These are phyloP conservation scores for Neosilurus hyrtlii DNA, from an alignment of 2,797 vertebrate species.

Conservation along the genomic window DNA sequence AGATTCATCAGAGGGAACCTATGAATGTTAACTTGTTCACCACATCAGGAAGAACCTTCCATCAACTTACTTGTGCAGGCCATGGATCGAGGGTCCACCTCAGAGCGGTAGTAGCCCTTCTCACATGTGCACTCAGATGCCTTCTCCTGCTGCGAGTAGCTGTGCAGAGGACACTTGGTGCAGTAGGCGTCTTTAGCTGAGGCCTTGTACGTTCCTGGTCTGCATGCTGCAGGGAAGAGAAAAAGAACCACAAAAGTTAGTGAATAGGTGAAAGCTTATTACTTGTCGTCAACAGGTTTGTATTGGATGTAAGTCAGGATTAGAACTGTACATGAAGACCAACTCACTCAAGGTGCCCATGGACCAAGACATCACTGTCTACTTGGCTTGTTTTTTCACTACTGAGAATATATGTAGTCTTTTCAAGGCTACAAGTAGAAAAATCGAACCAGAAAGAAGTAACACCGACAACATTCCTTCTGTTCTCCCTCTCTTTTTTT, in stretches of 20 bases:
- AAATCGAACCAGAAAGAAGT: not conserved
- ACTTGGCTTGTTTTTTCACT: not conserved
- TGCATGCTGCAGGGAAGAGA: conserved; percentile 66
- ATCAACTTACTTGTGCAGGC: conserved; percentile 79
- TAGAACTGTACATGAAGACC: not conserved
- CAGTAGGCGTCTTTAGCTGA: conserved; percentile 79
- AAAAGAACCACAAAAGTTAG: not conserved
- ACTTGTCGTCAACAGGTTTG: not conserved
- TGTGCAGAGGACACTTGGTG: conserved; percentile 80
- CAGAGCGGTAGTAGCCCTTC: conserved; percentile 75
- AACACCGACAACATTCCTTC: not conserved
- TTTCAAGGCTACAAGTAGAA: not conserved
- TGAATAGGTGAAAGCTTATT: not conserved
- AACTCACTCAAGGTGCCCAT: not conserved
- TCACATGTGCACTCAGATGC: conserved; percentile 76
- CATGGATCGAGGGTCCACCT: conserved; percentile 76
- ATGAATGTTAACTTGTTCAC: not conserved
- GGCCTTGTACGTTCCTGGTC: conserved; percentile 80
- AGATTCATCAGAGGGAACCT: not conserved
- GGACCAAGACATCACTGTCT: not conserved
- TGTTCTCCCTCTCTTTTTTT: conserved; percentile 12
- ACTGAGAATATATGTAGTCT: not conserved
- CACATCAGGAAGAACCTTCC: not conserved
- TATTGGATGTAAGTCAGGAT: not conserved
- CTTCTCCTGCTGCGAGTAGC: conserved; percentile 75